phyloP scores from a whole-genome alignment of 2,797 vertebrate species.

The Micromesistius poutassou region DNA sequence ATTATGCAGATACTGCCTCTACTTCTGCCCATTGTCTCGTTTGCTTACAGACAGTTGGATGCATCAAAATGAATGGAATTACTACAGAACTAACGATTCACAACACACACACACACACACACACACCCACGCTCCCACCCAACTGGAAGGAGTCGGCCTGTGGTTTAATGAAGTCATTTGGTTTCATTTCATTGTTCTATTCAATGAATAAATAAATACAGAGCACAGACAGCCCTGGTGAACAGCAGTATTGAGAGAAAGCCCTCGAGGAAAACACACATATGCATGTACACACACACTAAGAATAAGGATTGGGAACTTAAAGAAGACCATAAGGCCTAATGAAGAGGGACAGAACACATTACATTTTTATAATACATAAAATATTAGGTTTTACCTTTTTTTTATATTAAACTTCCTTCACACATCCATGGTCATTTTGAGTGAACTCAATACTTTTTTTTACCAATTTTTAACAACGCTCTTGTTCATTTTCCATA shows the following conservation, averaged over 20 bases:
- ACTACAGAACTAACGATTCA: not conserved
- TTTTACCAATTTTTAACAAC: too few relatives aligned
- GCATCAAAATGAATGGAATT: constrained; percentile 2
- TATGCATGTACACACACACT: constrained; percentile 8
- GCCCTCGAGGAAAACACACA: constrained; percentile 4
- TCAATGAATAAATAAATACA: constrained; percentile 32
- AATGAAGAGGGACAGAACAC: too few relatives aligned
- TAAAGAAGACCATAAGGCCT: too few relatives aligned
- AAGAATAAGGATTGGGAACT: too few relatives aligned
- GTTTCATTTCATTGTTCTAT: constrained; percentile 32
- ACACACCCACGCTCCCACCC: constrained; percentile 14
- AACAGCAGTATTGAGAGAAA: constrained; percentile 4
- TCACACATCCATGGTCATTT: too few relatives aligned
- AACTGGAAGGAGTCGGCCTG: constrained; percentile 15
- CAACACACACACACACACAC: constrained; percentile 6
- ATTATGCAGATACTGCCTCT: not conserved
- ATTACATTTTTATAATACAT: too few relatives aligned
- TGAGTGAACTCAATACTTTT: too few relatives aligned
- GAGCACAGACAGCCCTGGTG: constrained; percentile 9
- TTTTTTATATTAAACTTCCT: too few relatives aligned
- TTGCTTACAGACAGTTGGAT: not conserved
- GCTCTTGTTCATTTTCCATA: too few relatives aligned
- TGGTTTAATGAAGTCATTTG: constrained; percentile 33
- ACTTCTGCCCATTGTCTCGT: not conserved
- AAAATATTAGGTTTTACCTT: too few relatives aligned